Conservation (phyloP, 2,797 vertebrate genomes). For the Apodemus agrarius region DNA sequence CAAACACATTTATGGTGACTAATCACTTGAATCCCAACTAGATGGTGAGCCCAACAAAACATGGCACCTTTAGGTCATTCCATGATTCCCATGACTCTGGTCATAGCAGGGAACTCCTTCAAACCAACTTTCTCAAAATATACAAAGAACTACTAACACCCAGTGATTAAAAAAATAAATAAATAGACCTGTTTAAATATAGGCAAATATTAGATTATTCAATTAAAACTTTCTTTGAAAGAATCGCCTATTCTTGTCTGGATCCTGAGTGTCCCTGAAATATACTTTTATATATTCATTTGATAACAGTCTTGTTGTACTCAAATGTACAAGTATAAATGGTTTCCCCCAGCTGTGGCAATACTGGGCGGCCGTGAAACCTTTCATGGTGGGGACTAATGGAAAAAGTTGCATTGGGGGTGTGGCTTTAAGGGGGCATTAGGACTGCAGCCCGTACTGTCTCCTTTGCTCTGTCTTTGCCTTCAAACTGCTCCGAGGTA, state of each 20-base stretch:
- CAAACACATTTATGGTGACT: not conserved
- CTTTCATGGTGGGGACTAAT: not conserved
- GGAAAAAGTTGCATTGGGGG: not conserved
- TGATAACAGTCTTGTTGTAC: not conserved
- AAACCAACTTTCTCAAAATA: constrained; percentile 25
- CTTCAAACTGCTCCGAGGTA: not conserved
- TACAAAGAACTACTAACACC: not conserved
- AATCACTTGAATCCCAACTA: not conserved
- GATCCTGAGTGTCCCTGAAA: not conserved
- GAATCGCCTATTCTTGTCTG: not conserved
- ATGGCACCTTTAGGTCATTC: not conserved
- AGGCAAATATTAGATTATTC: not conserved
- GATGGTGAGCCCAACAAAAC: not conserved
- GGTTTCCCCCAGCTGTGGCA: not conserved
- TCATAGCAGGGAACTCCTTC: not conserved
- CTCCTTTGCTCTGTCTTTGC: not conserved
- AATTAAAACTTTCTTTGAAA: constrained; percentile 9
- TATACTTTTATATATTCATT: not conserved
- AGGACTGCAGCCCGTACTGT: no score
- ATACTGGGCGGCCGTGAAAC: not conserved
- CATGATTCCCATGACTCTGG: not conserved
- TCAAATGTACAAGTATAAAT: not conserved
- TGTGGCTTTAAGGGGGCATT: not conserved
- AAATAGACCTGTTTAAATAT: not conserved
- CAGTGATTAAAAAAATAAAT: not conserved